Base-by-base conservation (phyloP, 1,140 invertebrate species). In the Heliothis virescens region DNA sequence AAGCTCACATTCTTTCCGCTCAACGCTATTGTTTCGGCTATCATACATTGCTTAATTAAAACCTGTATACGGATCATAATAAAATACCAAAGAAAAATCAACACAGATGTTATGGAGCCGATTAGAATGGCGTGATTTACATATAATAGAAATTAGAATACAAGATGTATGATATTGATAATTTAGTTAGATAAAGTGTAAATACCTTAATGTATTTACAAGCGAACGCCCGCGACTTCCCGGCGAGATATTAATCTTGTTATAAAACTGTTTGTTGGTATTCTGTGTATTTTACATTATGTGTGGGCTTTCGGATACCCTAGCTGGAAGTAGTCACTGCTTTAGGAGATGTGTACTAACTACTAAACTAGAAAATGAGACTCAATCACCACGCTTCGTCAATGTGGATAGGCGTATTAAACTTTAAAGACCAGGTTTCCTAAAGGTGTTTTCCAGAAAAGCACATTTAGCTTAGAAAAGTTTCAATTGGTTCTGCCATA, bases 21-120 rank as follows among this genome's bases (percentile, higher is more conserved):
- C 16, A 34, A 76, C 53, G 41, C 34, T 60, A 71, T 82, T 84
- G 75, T 80, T 76, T 73, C 57, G 29, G 13, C 60, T 63, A 78
- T 77, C 69, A 79, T 79, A 63, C 71, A 79, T 84, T 80, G 69
- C 65, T 75, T 84, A 84, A 84, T 82, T 80, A 69, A 76, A 83
- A 55, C 7, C n/a, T 15, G 21, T 62, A 21, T 34, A 57, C 52
- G 10, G 48, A 63, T 52, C 47, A 77, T 57, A 77, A 59, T 34
- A 34, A 77, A 34, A 78, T 52, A 50, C 16, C 16, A 79, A n/a
- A 50, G 65, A 57, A 65, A 62, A 47, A 72, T 48, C 78, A 79
- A 79, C 78, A 72, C 47, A 48, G 79, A 74, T 75, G 16, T 10
- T 18, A 74, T 34, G 52, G n/a, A 15, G 21, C 21, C 34, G 63